phyloP scores from a whole-genome alignment of 37 sponge, comb jelly and placozoan genomes.

The Theonella swinhoei region DNA sequence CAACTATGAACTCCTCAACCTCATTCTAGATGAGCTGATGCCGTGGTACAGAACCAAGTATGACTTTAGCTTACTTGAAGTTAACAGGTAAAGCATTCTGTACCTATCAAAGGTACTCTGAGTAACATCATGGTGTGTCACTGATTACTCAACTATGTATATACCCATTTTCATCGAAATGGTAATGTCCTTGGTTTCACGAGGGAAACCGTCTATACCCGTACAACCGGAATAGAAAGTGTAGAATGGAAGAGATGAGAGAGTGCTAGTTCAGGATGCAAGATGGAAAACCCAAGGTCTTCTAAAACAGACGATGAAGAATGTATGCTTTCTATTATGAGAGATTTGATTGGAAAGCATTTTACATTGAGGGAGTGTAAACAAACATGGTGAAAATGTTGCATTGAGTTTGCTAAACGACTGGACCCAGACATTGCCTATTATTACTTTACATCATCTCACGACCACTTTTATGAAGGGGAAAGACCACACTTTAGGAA shows the following conservation, averaged over 20 bases:
- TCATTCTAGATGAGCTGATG: constrained; percentile 29
- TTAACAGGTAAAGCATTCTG: neutral
- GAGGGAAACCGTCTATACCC: constrained; percentile 8
- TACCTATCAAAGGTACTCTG: neutral
- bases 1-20: constrained; percentile 1
- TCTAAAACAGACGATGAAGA: constrained; percentile 27
- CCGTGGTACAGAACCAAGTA: constrained; percentile 5
- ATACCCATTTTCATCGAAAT: neutral
- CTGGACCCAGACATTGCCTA: neutral
- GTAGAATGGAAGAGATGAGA: constrained; percentile 6
- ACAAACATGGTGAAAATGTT: neutral
- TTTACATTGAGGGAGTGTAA: constrained; percentile 4
- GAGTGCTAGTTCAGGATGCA: neutral
- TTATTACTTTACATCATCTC: constrained; percentile 13
- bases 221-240: constrained; percentile 1
- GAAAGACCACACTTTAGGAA: neutral
- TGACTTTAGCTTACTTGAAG: constrained; percentile 16
- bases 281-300: constrained; percentile 4
- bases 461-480: constrained; percentile 20
- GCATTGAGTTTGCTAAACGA: constrained; percentile 1
- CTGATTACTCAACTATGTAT: neutral
- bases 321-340: constrained; percentile 7
- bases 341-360: constrained; percentile 18
- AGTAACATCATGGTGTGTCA: neutral
- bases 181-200: constrained; percentile 7